phyloP scores from a whole-genome alignment of 2,888 invertebrate species.

The Phortica magna region DNA sequence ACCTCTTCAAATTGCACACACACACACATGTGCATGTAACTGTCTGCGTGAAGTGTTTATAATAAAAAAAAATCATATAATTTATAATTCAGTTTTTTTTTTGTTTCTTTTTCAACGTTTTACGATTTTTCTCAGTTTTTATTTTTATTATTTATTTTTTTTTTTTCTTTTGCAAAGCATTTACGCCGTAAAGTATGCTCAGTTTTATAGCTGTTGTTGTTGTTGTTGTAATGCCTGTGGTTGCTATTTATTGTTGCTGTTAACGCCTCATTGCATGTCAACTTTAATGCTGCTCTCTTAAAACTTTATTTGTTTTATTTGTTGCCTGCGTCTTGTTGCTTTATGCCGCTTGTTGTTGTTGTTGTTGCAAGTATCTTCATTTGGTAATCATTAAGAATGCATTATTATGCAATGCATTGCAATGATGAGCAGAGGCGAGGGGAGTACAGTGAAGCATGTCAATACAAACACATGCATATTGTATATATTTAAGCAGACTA shows the following conservation, averaged over 20 bases:
- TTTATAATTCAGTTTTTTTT: no score
- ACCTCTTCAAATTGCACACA: no score
- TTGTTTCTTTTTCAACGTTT: no score
- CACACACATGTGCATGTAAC: no score
- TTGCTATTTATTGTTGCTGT: conserved; percentile 8
- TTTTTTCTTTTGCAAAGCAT: no score
- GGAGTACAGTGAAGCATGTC: background rate
- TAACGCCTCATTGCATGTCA: conserved; percentile 27
- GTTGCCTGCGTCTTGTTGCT: no score
- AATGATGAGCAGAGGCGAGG: background rate
- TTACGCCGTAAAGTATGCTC: no score
- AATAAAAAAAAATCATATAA: no score
- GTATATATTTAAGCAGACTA: background rate
- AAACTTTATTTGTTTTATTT: background rate
- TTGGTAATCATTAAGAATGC: conserved; percentile 47
- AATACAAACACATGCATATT: background rate
- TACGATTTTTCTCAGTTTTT: no score
- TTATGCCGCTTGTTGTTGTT: background rate
- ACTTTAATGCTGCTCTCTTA: conserved; percentile 35
- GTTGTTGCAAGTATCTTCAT: conserved; percentile 62
- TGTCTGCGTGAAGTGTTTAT: no score
- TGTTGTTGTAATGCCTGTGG: background rate
- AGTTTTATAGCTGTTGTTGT: background rate
- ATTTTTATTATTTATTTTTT: no score
- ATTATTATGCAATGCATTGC: conserved; percentile 8